Percentiles rank a stretch among this genome's conserved stretches.
These are phyloP conservation scores for Trichonephila clavata DNA, from an alignment of 1,140 invertebrate genomes.

Conservation along the genomic window DNA sequence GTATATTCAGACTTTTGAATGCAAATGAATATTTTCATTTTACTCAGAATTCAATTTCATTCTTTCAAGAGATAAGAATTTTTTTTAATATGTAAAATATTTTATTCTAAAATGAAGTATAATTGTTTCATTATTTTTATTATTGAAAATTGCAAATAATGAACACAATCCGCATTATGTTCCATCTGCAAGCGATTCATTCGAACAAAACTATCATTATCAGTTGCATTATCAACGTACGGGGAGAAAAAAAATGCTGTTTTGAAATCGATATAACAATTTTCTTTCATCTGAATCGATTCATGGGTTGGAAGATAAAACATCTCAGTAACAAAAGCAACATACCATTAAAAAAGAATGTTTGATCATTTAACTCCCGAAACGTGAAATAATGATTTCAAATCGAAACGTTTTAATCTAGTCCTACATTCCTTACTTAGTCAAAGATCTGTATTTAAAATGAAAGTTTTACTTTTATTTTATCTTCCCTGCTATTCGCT, in stretches of 20 bases:
- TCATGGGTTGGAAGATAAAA: background rate
- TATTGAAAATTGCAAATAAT: background rate
- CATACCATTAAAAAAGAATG: slow-evolving; percentile 31
- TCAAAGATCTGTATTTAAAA: slow-evolving; percentile 51
- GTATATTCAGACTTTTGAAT: too few species aligned
- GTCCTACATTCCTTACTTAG: background rate
- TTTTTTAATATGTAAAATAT: too few species aligned
- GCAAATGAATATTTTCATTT: too few species aligned
- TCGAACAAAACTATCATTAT: background rate
- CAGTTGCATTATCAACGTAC: background rate
- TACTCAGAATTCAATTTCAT: too few species aligned
- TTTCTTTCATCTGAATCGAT: slow-evolving; percentile 24
- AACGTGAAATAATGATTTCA: slow-evolving; percentile 54
- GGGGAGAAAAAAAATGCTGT: background rate
- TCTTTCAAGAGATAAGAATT: too few species aligned
- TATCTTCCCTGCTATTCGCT: background rate
- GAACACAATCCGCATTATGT: background rate
- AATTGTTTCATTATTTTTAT: background rate
- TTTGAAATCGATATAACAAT: slow-evolving; percentile 28
- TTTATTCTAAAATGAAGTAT: background rate
- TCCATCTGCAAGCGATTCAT: background rate
- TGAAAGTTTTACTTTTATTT: background rate
- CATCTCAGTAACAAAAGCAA: slow-evolving; percentile 36
- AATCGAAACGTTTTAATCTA: slow-evolving; percentile 59
- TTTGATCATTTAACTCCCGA: slow-evolving; percentile 53